Percentiles rank a stretch among this genome's conserved stretches.
Conservation (phyloP, 1,140 invertebrate genomes). For the Drosophila sp. region DNA sequence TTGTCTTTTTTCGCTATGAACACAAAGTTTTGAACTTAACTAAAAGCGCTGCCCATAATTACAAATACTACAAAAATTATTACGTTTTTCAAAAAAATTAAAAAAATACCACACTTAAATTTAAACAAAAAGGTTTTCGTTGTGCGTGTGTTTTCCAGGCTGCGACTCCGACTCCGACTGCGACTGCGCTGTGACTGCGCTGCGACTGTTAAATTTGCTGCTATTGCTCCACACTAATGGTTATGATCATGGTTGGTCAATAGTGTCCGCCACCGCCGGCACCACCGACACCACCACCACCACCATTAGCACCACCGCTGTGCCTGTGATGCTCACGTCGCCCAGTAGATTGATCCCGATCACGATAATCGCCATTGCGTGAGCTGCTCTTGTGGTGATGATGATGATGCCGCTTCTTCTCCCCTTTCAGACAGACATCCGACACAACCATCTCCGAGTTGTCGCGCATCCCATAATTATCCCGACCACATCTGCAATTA, state of each 20-base stretch:
- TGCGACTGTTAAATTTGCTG: slow-evolving; percentile 31
- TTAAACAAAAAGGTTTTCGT: slow-evolving; percentile 69
- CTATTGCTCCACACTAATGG: slow-evolving; percentile 84
- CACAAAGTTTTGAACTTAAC: slow-evolving; percentile 50
- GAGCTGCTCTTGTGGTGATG: slow-evolving; percentile 89
- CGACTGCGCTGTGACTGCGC: slow-evolving; percentile 23
- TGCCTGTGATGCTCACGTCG: slow-evolving; percentile 82
- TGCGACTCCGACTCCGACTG: slow-evolving; percentile 24
- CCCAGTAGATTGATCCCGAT: slow-evolving; percentile 76
- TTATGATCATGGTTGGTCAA: slow-evolving; percentile 85
- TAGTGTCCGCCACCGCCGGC: slow-evolving; percentile 74
- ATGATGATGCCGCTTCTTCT: slow-evolving; percentile 92
- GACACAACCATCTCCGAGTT: slow-evolving; percentile 92
- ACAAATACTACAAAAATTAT: slow-evolving; percentile 24
- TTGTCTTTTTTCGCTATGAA: slow-evolving; percentile 58
- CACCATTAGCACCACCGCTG: slow-evolving; percentile 54
- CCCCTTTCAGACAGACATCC: slow-evolving; percentile 87
- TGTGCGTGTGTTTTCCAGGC: slow-evolving; percentile 49
- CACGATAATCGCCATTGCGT: slow-evolving; percentile 80
- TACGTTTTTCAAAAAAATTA: slow-evolving; percentile 1
- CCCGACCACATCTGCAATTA: slow-evolving; percentile 76
- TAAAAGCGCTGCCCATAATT: slow-evolving; percentile 46
- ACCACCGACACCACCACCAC: slow-evolving; percentile 53
- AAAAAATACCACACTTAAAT: slow-evolving; percentile 51
- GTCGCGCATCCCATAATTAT: slow-evolving; percentile 89